phyloP scores from a whole-genome alignment of 2,797 vertebrate genomes.

The Poeciliopsis turneri region DNA sequence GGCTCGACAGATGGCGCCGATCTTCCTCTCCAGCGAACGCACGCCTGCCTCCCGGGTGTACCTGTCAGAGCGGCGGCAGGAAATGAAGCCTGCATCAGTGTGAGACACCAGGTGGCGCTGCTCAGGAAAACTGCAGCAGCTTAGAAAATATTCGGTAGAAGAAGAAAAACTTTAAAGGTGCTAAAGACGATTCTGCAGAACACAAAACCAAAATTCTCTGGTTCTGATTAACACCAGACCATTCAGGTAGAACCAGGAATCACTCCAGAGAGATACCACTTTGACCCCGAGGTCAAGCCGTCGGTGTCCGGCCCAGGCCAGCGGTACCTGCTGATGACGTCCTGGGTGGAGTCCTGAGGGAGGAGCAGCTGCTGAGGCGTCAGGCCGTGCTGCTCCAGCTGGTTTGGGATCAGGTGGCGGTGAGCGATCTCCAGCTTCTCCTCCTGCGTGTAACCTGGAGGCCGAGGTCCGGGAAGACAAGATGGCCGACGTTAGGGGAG shows the following conservation, averaged over 20 bases:
- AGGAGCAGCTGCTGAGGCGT: constrained; percentile 93
- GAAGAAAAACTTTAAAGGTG: not conserved
- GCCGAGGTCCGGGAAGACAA: not conserved
- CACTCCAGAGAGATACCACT: not conserved
- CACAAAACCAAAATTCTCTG: not conserved
- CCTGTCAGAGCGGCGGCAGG: constrained; percentile 61
- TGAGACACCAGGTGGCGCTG: not conserved
- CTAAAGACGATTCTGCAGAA: not conserved
- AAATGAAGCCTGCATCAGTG: not conserved
- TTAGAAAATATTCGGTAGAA: not conserved
- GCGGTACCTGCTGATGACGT: constrained; percentile 90
- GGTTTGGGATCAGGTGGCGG: constrained; percentile 94
- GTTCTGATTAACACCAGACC: not conserved
- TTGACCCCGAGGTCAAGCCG: not conserved
- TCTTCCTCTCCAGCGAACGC: constrained; percentile 93
- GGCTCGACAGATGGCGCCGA: constrained; percentile 92
- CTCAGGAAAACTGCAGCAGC: not conserved
- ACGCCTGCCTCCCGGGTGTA: constrained; percentile 96
- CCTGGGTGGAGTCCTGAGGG: constrained; percentile 88
- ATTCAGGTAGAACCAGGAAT: not conserved
- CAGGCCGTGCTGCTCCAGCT: constrained; percentile 94
- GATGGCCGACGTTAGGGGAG: too few species aligned
- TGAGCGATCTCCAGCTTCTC: constrained; percentile 98
- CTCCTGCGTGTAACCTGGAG: constrained; percentile 94
- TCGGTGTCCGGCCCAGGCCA: too few species aligned